Conservation (phyloP, 1,140 invertebrate genomes). For the Polyergus mexicanus region DNA sequence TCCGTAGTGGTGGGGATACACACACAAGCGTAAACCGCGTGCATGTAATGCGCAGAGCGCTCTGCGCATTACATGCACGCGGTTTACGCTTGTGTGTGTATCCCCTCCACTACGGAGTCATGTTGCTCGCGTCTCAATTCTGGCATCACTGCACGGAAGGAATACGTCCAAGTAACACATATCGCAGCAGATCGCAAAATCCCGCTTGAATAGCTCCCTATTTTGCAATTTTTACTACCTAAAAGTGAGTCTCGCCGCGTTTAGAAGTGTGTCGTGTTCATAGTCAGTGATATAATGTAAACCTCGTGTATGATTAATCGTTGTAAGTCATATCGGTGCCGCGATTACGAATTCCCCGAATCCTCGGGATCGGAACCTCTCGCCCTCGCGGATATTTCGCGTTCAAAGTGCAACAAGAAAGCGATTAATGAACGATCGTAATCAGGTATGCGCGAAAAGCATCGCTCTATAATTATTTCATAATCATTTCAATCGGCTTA, state of each 20-base stretch:
- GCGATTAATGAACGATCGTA: neutral
- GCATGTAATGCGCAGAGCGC: too few relatives aligned
- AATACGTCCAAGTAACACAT: too few relatives aligned
- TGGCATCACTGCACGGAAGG: too few relatives aligned
- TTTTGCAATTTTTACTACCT: neutral
- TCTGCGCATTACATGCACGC: too few relatives aligned
- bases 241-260: neutral
- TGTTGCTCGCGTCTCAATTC: too few relatives aligned
- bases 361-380: neutral
- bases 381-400: neutral
- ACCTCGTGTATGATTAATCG: neutral
- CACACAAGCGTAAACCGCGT: too few relatives aligned
- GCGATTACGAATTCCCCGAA: neutral
- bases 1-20: too few relatives aligned
- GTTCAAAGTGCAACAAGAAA: neutral
- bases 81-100: too few relatives aligned
- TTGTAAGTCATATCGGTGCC: neutral
- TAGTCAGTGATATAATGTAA: neutral
- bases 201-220: neutral
- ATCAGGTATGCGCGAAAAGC: too few relatives aligned
- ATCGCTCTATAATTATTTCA: too few relatives aligned
- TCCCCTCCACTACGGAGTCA: too few relatives aligned
- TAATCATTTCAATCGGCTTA: too few relatives aligned
- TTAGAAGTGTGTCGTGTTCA: neutral
- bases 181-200: neutral